Conservation (phyloP, 2,888 invertebrate genomes). For the Trichogramma dendrolimi region DNA sequence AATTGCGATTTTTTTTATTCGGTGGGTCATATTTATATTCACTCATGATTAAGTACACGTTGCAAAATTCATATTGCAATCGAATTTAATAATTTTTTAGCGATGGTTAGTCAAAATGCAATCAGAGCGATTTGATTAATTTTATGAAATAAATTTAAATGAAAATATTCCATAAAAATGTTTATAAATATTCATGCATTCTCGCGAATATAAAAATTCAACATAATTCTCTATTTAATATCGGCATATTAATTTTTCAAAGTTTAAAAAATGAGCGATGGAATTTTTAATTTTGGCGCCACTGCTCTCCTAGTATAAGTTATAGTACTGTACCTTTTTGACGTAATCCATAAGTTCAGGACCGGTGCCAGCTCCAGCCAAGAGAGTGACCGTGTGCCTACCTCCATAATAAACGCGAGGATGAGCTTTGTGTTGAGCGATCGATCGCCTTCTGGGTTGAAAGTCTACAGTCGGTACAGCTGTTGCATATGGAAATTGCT, state of each 20-base stretch:
- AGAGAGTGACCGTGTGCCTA: constrained; percentile 87
- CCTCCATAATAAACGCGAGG: constrained; percentile 89
- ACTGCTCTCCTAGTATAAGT: neutral
- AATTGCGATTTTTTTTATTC: neutral
- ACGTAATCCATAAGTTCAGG: constrained; percentile 92
- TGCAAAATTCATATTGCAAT: no score
- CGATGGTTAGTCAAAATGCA: neutral
- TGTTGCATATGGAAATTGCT: constrained; percentile 44
- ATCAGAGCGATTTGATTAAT: no score
- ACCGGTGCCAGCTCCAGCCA: constrained; percentile 96
- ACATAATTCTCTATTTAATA: no score
- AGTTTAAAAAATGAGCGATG: no score
- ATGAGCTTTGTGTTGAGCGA: constrained; percentile 25
- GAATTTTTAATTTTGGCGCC: no score
- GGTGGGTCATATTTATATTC: neutral
- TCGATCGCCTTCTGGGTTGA: constrained; percentile 60
- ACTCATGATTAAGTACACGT: neutral
- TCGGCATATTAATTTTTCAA: no score
- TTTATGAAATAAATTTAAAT: no score
- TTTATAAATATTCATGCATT: no score
- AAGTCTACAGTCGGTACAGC: constrained; percentile 63
- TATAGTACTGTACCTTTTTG: constrained; percentile 65
- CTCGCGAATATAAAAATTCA: no score
- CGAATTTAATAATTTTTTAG: neutral
- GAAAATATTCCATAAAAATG: no score